Conservation (phyloP, 1,140 invertebrate species). For the Drosophila sproati region DNA sequence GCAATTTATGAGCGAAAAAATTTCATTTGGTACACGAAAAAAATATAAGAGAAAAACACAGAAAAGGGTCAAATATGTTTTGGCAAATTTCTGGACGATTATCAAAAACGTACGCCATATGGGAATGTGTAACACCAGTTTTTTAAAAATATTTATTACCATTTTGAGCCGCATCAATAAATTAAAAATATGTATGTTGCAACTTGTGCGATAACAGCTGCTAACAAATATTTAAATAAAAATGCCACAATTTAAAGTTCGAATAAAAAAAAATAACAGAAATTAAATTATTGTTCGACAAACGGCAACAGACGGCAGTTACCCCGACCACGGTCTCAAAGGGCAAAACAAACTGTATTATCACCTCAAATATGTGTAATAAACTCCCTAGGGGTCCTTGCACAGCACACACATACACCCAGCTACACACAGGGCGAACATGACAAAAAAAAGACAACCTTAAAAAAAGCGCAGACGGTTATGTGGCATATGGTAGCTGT, state of each 20-base stretch:
- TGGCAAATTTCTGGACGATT: slow-evolving; percentile 77
- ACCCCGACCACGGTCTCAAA: background rate
- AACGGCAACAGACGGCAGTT: slow-evolving; percentile 36
- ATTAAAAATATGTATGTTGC: slow-evolving; percentile 70
- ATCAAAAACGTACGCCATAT: slow-evolving; percentile 54
- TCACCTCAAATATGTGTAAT: slow-evolving; percentile 82
- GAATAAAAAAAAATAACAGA: slow-evolving; percentile 40
- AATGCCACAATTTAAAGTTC: slow-evolving; percentile 49
- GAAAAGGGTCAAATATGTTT: slow-evolving; percentile 66
- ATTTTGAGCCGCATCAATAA: slow-evolving; percentile 50
- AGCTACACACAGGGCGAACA: slow-evolving; percentile 31
- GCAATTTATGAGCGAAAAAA: slow-evolving; percentile 69
- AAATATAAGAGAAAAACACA: slow-evolving; percentile 29
- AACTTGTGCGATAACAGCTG: slow-evolving; percentile 69
- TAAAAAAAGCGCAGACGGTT: slow-evolving; percentile 46
- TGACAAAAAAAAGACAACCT: slow-evolving; percentile 38
- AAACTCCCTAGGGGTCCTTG: slow-evolving; percentile 65
- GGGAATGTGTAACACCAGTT: slow-evolving; percentile 28
- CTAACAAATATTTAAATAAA: slow-evolving; percentile 72
- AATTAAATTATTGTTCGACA: slow-evolving; percentile 50
- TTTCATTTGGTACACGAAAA: slow-evolving; percentile 46
- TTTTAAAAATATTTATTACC: slow-evolving; percentile 21
- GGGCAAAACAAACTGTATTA: slow-evolving; percentile 71
- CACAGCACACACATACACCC: slow-evolving; percentile 44
- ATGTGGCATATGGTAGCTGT: slow-evolving; percentile 58